phyloP scores from a whole-genome alignment of 2,888 invertebrate genomes.

The Meiosimyza platycephala region DNA sequence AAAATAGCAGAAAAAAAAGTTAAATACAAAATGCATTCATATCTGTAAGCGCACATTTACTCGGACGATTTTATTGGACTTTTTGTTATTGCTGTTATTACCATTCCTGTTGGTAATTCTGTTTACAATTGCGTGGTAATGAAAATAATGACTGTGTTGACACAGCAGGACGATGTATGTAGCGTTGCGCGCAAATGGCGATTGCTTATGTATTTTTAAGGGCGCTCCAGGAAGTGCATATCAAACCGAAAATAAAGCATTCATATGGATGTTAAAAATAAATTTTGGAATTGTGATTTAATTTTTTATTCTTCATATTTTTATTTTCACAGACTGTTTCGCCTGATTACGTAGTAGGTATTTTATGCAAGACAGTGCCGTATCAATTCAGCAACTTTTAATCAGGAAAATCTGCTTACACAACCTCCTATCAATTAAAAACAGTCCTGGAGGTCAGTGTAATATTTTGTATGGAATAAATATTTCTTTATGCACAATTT shows the following conservation, averaged over 20 bases:
- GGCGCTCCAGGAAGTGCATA: not conserved
- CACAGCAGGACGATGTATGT: not conserved
- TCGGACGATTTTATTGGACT: not conserved
- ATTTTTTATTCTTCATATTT: not conserved
- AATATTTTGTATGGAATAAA: too few species aligned
- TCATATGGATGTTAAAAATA: constrained; percentile 9
- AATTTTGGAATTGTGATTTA: not conserved
- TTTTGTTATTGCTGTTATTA: constrained; percentile 3
- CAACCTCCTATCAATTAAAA: too few species aligned
- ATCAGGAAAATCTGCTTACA: too few species aligned
- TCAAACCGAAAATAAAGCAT: constrained; percentile 20
- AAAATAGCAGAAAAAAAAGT: too few species aligned
- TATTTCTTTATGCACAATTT: too few species aligned
- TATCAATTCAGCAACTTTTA: too few species aligned
- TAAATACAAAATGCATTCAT: not conserved
- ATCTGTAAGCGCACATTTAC: not conserved
- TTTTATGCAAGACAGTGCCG: too few species aligned
- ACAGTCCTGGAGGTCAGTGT: too few species aligned
- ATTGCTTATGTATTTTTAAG: too few species aligned
- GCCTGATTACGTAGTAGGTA: too few species aligned
- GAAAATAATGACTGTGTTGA: constrained; percentile 28
- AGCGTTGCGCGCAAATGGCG: too few species aligned
- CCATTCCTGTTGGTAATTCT: not conserved
- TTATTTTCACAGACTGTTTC: not conserved
- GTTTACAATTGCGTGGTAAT: constrained; percentile 32